Evolutionary conservation across 2,888 invertebrate species (phyloP).

Genomic region (Erebia epiphron): DNA sequence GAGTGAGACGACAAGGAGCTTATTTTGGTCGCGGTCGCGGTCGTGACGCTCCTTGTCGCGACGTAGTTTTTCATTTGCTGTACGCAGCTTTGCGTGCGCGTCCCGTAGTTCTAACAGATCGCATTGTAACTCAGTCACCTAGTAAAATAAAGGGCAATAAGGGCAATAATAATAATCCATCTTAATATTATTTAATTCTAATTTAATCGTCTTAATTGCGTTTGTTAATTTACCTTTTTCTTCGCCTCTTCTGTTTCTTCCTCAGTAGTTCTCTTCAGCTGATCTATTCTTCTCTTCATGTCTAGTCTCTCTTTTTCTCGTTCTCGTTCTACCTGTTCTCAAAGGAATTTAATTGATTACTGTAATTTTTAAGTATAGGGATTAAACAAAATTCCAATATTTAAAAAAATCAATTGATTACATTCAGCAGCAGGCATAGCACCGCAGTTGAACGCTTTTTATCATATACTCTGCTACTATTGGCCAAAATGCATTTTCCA

Average conservation of each 20-base stretch:
- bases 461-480: no score
- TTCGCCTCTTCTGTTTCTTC: constrained; percentile 95
- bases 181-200: background rate
- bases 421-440: no score
- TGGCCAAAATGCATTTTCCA: no score
- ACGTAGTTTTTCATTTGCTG: constrained; percentile 94
- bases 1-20: constrained; percentile 71
- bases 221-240: constrained; percentile 84
- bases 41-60: constrained; percentile 94
- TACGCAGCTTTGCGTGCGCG: constrained; percentile 94
- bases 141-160: background rate
- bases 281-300: constrained; percentile 92
- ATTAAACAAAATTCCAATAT: background rate
- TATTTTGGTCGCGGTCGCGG: constrained; percentile 87
- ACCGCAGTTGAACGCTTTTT: no score
- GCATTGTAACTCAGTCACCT: constrained; percentile 90
- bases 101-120: constrained; percentile 94
- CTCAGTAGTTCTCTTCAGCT: constrained; percentile 91
- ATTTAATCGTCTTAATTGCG: background rate
- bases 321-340: constrained; percentile 90
- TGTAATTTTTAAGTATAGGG: no score
- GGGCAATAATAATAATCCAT: no score
- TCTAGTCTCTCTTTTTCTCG: constrained; percentile 94
- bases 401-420: background rate
- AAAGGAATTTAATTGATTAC: background rate